Base-by-base conservation (phyloP, 2,888 invertebrate species). In the Diaphora mendica region DNA sequence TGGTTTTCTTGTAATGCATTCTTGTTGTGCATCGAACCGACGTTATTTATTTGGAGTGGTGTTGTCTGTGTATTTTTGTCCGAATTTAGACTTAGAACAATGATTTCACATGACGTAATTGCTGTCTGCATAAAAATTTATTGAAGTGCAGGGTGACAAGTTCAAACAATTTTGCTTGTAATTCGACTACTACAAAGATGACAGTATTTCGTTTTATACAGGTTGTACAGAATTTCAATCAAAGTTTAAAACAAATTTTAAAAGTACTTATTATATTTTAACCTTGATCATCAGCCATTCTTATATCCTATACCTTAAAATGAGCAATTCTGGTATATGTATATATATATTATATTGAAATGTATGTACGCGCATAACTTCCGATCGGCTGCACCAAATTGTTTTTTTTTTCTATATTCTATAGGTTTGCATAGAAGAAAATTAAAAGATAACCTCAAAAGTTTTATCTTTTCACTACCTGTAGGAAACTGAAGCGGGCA, bases 1-100 rank as follows among this genome's bases (percentile, higher is more conserved):
- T 77, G 79, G 75, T 81, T 83, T 83, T 84, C 85, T 82, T 83
- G 77, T 79, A 80, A 81, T 79, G 83, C 81, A 79, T 84, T 80
- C 75, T 77, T 78, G 78, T 77, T 75, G 78, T 79, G 79, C 79
- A 80, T 78, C 78, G 62, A 75, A 80, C 77, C 71, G 79, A 42
- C 74, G 67, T 77, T 74, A 84, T 81, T 76, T 79, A 78, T 73
- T 72, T 75, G 75, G 70, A 75, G 71, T 44, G 65, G 26, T 4
- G 35, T 71, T 35, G 71, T 74, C 65, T 23, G 48, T 74, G 70
- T 82, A 79, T 83, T 83, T 80, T 73, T 65, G 77, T 79, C 42
- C 65, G 74, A 79, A 79, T 77, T 71, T 42, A 71, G 76, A 81
- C 77, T 67, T 71, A 75, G 73, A 72, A 42, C 67, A 74, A 78